A percentile compares a stretch with the other conserved stretches of the same genome.
Evolutionary conservation across 2,113 vertebrate species (phyloP).

Genomic region (Anolis carolinensis): DNA sequence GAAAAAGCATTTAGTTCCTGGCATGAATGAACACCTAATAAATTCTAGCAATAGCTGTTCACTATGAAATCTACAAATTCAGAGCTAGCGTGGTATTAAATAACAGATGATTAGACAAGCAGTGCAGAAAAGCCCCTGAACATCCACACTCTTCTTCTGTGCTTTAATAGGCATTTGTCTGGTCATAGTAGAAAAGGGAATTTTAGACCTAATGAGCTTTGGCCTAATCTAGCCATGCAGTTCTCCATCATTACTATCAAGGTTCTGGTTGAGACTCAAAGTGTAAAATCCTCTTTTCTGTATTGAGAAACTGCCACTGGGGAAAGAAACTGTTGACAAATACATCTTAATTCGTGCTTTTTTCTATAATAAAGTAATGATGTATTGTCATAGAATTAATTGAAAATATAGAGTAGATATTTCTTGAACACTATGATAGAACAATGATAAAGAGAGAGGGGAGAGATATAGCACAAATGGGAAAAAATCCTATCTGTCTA

Average conservation of each 20-base stretch:
- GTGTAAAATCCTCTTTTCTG: not conserved
- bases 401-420: not conserved
- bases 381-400: not conserved
- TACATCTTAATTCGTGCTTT: not conserved
- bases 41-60: not conserved
- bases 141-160: not conserved
- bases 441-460: no score
- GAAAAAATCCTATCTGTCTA: no score
- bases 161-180: not conserved
- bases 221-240: not conserved
- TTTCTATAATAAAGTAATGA: not conserved
- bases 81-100: not conserved
- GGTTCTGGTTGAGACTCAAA: not conserved
- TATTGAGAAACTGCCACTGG: not conserved
- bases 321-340: not conserved
- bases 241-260: not conserved
- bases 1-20: not conserved
- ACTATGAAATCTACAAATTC: not conserved
- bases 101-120: not conserved
- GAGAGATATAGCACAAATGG: no score
- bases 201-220: not conserved
- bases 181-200: not conserved
- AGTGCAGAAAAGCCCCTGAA: not conserved
- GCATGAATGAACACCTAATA: not conserved
- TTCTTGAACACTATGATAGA: no score